Evolutionary conservation across 2,113 vertebrate genomes (phyloP).

Genomic region (Engystomops pustulosus): DNA sequence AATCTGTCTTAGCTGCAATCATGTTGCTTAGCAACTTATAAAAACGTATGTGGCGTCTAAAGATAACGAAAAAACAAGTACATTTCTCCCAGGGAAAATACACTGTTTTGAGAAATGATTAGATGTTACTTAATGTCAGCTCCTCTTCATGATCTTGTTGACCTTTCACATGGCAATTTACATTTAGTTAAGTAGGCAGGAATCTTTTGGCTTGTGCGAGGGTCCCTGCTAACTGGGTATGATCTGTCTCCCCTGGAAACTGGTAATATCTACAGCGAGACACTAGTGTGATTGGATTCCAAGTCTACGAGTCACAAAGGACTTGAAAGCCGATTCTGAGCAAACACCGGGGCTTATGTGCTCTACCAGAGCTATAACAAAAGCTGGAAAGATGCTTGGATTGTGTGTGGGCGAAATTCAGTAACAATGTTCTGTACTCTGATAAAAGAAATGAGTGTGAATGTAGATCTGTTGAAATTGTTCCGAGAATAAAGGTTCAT

Average conservation of each 20-base stretch:
- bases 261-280: constrained; percentile 3
- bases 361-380: not conserved
- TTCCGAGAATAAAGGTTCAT: not conserved
- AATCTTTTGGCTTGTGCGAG: not conserved
- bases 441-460: not conserved
- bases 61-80: constrained; percentile 55
- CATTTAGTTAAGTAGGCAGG: constrained; percentile 50
- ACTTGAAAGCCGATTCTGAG: not conserved
- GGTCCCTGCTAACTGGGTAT: constrained; percentile 21
- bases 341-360: not conserved
- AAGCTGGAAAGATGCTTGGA: not conserved
- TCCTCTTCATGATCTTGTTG: constrained; percentile 45
- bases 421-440: constrained; percentile 5
- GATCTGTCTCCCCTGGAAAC: constrained; percentile 35
- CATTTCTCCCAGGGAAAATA: constrained; percentile 36
- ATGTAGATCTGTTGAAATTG: not conserved
- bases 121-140: constrained; percentile 46
- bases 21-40: constrained; percentile 56
- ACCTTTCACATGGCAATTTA: constrained; percentile 54
- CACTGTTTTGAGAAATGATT: constrained; percentile 50
- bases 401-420: constrained; percentile 25
- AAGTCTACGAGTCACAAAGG: constrained; percentile 21
- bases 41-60: constrained; percentile 42
- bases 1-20: constrained; percentile 49
- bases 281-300: not conserved